These are phyloP conservation scores for Simalia tracyae DNA, from an alignment of 2,797 vertebrate species.

Conservation along the genomic window DNA sequence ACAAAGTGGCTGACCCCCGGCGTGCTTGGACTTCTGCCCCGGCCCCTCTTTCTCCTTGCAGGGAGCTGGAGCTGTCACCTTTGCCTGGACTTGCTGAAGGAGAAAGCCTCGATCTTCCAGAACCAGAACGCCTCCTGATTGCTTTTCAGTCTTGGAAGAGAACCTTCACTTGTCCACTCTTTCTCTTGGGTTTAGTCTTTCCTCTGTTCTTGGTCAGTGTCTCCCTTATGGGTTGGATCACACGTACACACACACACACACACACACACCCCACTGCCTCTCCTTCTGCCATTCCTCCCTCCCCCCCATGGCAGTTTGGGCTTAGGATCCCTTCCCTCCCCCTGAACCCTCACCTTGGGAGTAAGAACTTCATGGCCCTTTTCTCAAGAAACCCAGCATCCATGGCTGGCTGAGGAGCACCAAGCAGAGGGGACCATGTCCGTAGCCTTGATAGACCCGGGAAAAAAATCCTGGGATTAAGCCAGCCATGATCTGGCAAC, in stretches of 20 bases:
- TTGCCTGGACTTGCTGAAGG: constrained; percentile 93
- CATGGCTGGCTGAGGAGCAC: not conserved
- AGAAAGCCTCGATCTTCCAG: constrained; percentile 96
- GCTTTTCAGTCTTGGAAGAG: not conserved
- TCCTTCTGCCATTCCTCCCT: not conserved
- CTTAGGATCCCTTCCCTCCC: not conserved
- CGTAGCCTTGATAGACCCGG: constrained; percentile 1
- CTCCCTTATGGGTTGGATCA: constrained; percentile 44
- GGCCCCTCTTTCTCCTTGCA: constrained; percentile 47
- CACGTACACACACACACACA: not conserved
- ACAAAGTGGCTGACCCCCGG: too few species aligned
- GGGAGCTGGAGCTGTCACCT: constrained; percentile 97
- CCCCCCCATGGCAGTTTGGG: not conserved
- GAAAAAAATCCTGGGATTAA: not conserved
- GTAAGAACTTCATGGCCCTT: not conserved
- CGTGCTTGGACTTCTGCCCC: too few species aligned
- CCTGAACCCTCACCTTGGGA: not conserved
- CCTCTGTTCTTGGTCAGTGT: not conserved
- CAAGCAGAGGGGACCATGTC: not conserved
- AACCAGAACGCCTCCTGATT: constrained; percentile 83
- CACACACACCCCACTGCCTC: not conserved
- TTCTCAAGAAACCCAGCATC: not conserved
- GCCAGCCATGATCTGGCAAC: not conserved
- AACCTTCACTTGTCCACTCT: not conserved
- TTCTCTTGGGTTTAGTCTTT: constrained; percentile 27